Evolutionary conservation across 1,140 invertebrate species (phyloP).

Genomic region (Brachystomella parvula): DNA sequence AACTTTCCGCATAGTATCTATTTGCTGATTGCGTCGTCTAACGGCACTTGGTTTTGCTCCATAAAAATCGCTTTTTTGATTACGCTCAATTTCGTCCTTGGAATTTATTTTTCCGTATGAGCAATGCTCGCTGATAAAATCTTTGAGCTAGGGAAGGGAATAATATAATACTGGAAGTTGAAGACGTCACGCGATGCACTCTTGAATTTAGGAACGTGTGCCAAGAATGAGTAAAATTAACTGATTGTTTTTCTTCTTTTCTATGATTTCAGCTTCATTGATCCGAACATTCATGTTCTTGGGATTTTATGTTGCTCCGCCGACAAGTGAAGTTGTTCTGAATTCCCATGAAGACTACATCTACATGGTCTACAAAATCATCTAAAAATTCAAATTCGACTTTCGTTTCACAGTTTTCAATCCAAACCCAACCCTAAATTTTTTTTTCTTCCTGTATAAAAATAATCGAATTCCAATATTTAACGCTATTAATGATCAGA

Average conservation of each 20-base stretch:
- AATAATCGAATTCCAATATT: no score
- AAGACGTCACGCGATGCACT: neutral
- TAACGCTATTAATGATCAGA: no score
- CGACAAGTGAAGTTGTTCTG: slow-evolving; percentile 67
- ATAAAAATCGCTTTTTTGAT: no score
- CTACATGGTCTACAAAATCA: slow-evolving; percentile 63
- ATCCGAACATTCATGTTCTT: slow-evolving; percentile 94
- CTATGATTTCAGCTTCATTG: slow-evolving; percentile 58
- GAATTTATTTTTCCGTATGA: slow-evolving; percentile 1
- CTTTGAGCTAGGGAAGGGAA: neutral
- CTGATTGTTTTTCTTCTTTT: slow-evolving; percentile 9
- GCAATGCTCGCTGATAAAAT: neutral
- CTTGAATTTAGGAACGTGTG: neutral
- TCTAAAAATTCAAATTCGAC: no score
- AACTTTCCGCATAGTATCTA: no score
- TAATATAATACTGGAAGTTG: neutral
- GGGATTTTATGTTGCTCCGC: slow-evolving; percentile 77
- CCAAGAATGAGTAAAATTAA: neutral
- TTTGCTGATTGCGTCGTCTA: no score
- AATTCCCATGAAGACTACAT: slow-evolving; percentile 55
- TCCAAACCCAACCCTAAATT: no score
- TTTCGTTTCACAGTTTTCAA: no score
- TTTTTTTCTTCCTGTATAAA: no score
- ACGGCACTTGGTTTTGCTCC: no score
- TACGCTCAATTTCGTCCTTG: no score